phyloP scores from a whole-genome alignment of 1,140 invertebrate genomes.

The Leptestheria dahalacensis region DNA sequence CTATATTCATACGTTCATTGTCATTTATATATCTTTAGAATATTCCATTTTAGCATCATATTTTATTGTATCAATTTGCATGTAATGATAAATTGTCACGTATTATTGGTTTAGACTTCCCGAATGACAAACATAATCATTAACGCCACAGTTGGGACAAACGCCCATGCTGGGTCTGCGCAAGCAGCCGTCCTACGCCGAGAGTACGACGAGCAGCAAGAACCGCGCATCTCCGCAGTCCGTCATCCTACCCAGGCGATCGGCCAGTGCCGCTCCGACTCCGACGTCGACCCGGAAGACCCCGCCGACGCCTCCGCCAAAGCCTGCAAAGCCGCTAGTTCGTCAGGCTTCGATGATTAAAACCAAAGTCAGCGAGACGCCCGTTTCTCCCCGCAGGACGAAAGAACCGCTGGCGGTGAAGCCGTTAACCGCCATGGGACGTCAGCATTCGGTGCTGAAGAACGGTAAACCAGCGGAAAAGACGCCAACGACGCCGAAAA shows the following conservation, averaged over 20 bases:
- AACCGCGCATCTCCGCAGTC: neutral
- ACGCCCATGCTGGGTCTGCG: neutral
- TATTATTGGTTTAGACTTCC: too few relatives aligned
- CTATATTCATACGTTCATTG: too few relatives aligned
- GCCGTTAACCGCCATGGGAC: neutral
- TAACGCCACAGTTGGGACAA: too few relatives aligned
- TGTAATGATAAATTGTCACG: too few relatives aligned
- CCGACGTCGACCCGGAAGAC: neutral
- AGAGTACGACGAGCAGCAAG: neutral
- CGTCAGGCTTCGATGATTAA: neutral
- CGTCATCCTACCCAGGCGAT: neutral
- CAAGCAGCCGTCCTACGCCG: neutral
- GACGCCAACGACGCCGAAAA: neutral
- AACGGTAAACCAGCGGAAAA: neutral
- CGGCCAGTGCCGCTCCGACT: neutral
- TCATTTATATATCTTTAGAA: too few relatives aligned
- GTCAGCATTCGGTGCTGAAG: neutral
- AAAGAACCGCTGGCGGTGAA: neutral
- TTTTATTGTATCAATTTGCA: too few relatives aligned
- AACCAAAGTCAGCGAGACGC: neutral
- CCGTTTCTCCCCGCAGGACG: neutral
- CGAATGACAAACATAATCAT: too few relatives aligned
- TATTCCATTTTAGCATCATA: too few relatives aligned
- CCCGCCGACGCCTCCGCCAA: neutral
- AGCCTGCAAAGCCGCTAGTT: neutral